Base-by-base conservation (phyloP, 2,113 vertebrate species). In the Callospermophilus lateralis region DNA sequence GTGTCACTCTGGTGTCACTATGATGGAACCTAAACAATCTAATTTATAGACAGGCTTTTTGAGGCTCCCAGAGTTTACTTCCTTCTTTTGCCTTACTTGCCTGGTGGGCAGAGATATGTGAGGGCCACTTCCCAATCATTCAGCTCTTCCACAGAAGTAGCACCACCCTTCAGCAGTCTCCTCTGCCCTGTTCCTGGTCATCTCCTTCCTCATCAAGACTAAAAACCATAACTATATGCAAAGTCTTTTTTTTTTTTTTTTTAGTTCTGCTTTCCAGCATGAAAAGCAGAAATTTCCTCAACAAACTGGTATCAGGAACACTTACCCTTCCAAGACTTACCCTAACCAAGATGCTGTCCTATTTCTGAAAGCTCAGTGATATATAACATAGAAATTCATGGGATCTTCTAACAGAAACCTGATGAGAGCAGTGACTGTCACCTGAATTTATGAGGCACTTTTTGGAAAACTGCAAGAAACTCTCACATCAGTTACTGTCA, bases 381-480 rank as follows among this genome's bases (percentile, higher is more conserved):
- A 30, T 10, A 22, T 2, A n/a, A 39, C 8, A 26, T 0, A 55
- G 15, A 48, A 53, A 22, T 39, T 88, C 51, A 28, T 24, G 55
- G 30, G 22, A 26, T 53, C 9, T 2, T 4, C 32, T 7, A 39
- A 65, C 42, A 65, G n/a, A 42, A 92, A 48, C 37, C 58, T 70
- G 3, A 24, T 55, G 13, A 22, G 55, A 80, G 30, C 10, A 84
- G 34, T 22, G 8, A 55, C 65, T 51, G 3, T 67, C 72, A 87
- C 39, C 37, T 76, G 63, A 11, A 53, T 68, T 90, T 61, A 78
- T 13, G 42, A 96, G 80, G 95, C 48, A 87, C 26, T 67, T 95
- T 32, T 42, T 97, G 61, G 84, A 95, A 96, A 97, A 95, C 42
- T 19, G 8, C 74, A 87, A 39, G 79, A 95, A 84, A 83, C 9